Conservation (phyloP, 1,140 invertebrate genomes). For the Uloborus diversus region DNA sequence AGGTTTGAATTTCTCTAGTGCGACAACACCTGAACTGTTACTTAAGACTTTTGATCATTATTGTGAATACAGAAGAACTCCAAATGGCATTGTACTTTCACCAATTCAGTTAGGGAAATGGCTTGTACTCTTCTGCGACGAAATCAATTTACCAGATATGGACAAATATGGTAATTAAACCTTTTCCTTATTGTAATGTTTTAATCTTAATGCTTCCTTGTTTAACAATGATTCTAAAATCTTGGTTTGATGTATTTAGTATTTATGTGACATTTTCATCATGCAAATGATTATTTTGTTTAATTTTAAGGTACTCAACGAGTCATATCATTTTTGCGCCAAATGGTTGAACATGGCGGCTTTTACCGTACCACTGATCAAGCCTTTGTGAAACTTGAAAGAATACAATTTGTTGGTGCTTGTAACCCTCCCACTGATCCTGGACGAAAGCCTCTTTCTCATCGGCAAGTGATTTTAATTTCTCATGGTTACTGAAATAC, state of each 20-base stretch:
- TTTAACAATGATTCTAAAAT: no score
- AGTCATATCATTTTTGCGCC: slow-evolving; percentile 97
- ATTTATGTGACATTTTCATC: no score
- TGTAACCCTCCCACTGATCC: slow-evolving; percentile 99
- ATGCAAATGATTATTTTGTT: no score
- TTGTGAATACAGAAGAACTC: slow-evolving; percentile 95
- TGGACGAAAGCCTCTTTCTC: slow-evolving; percentile 95
- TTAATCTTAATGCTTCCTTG: no score
- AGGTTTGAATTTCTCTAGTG: slow-evolving; percentile 98
- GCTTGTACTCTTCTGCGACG: slow-evolving; percentile 99
- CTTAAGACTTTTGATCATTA: slow-evolving; percentile 99
- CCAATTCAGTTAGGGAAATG: slow-evolving; percentile 98
- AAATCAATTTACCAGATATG: slow-evolving; percentile 99
- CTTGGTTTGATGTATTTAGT: no score
- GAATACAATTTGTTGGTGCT: slow-evolving; percentile 99
- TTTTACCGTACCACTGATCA: slow-evolving; percentile 92
- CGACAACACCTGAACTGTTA: slow-evolving; percentile 96
- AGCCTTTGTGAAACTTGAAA: slow-evolving; percentile 94
- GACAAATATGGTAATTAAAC: slow-evolving; percentile 90
- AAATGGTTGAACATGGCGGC: slow-evolving; percentile 92
- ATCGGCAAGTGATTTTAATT: slow-evolving; percentile 70
- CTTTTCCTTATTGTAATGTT: no score
- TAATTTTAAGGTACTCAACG: slow-evolving; percentile 78
- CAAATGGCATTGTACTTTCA: slow-evolving; percentile 94
- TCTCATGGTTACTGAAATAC: no score